Percentiles rank a stretch among this genome's conserved stretches.
These are phyloP conservation scores for Ectemnius lituratus DNA, from an alignment of 2,888 invertebrate genomes.

Conservation along the genomic window DNA sequence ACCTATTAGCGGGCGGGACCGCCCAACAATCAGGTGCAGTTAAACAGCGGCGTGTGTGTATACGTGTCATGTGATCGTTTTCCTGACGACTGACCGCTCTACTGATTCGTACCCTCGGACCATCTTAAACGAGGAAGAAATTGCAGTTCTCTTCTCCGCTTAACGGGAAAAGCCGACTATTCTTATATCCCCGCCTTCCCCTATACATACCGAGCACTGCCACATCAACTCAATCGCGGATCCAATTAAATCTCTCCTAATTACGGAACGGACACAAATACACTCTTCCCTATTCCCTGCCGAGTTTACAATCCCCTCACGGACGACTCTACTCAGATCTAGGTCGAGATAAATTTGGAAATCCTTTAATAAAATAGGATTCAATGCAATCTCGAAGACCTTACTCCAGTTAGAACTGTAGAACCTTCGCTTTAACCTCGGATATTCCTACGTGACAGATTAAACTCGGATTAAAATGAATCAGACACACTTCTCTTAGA, in stretches of 20 bases:
- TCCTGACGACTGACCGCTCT: slow-evolving; percentile 18
- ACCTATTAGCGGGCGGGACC: slow-evolving; percentile 63
- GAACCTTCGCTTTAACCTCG: too few species aligned
- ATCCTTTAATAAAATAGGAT: too few species aligned
- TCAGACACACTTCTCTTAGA: too few species aligned
- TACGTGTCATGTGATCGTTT: slow-evolving; percentile 26
- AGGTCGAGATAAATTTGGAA: too few species aligned
- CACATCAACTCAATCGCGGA: background rate
- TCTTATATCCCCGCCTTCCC: background rate
- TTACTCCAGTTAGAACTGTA: too few species aligned
- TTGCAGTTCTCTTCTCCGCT: background rate
- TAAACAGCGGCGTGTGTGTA: slow-evolving; percentile 39
- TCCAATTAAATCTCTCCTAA: background rate
- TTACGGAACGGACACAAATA: background rate
- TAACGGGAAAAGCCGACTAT: slow-evolving; percentile 4
- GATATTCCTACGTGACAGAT: too few species aligned
- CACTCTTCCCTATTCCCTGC: too few species aligned
- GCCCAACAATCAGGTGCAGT: slow-evolving; percentile 66
- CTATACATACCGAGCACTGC: too few species aligned
- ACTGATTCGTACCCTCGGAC: slow-evolving; percentile 3
- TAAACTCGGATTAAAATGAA: too few species aligned
- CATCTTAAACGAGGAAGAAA: background rate
- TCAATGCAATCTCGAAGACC: too few species aligned
- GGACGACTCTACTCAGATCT: too few species aligned
- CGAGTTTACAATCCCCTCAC: too few species aligned